Evolutionary conservation across 1,140 invertebrate genomes (phyloP).

Genomic region (Oncopodura yosiiana): DNA sequence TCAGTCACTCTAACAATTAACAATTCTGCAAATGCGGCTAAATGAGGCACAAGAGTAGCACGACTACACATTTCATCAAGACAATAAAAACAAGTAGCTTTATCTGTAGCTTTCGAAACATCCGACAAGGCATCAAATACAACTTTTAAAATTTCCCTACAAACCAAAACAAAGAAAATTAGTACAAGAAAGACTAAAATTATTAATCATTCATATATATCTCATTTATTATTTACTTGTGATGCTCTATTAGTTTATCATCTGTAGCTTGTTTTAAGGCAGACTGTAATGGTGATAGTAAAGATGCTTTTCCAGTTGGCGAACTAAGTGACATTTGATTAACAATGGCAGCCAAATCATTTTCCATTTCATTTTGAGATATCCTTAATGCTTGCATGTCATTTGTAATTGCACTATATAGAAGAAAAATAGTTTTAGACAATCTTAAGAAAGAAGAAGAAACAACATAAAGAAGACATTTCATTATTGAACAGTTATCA

Average conservation of each 20-base stretch:
- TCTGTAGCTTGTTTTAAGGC: slow-evolving; percentile 26
- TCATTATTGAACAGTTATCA: background rate
- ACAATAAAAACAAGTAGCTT: slow-evolving; percentile 28
- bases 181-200: background rate
- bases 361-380: slow-evolving; percentile 3
- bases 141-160: slow-evolving; percentile 32
- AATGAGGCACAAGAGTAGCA: slow-evolving; percentile 8
- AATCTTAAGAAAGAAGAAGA: background rate
- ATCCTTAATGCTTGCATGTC: slow-evolving; percentile 30
- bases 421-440: background rate
- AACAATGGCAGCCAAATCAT: slow-evolving; percentile 19
- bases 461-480: background rate
- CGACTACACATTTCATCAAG: slow-evolving; percentile 32
- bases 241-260: slow-evolving; percentile 28
- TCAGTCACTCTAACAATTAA: slow-evolving; percentile 34
- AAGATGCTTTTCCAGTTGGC: slow-evolving; percentile 8
- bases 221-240: slow-evolving; percentile 24
- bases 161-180: slow-evolving; percentile 3
- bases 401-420: slow-evolving; percentile 27
- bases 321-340: slow-evolving; percentile 19
- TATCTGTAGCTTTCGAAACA: slow-evolving; percentile 23
- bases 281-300: slow-evolving; percentile 12
- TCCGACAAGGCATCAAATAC: slow-evolving; percentile 31
- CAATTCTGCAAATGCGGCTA: slow-evolving; percentile 32
- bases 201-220: background rate